Evolutionary conservation across 1,140 invertebrate genomes (phyloP), one percentile per base, ranked within the genome.

Genomic region (Danaus melanippus): DNA sequence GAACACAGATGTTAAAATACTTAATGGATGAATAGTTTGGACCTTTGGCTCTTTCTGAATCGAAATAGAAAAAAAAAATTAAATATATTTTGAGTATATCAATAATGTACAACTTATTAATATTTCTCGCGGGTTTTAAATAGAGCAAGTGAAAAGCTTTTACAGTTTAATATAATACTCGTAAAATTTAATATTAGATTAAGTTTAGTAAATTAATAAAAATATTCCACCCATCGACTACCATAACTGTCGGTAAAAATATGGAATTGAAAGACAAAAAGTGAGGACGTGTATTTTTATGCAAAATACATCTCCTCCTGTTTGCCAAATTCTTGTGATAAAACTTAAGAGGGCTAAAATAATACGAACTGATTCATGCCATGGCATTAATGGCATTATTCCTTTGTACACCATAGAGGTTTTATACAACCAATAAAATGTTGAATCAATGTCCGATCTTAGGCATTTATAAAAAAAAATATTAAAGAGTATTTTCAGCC

Each of bases 271-370:
- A 52, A 46, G 80, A 83, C 84, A 69, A 75, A 77, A 69, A 71
- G 86, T 58, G 86, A 87, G 82, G 83, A 87, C 76, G 73, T 69
- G 71, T 86, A 87, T 87, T 87, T 87, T 83, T 73, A n/a, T 55
- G 42, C 46, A 80, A 87, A 88, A 88, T 86, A 79, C 73, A 52
- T 68, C 81, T 83, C 78, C 85, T 88, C 72, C 84, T 73, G 45
- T 76, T 77, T 83, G 86, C 78, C 77, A 55, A 32, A 57, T 62
- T 56, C 57, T 67, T 66, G 67, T 67, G 60, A 72, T 60, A 52
- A 32, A 32, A 32, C 2, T 32, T 32, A 32, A 32, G 15, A 15
- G 21, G 21, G 21, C 21, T 32, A 7, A 32, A 5, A 32, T 0
- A 32, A 32, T 32, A 32, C 21, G 21, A 7, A 32, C 21, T 32